Base-by-base conservation (phyloP, 1,140 invertebrate genomes). In the Globodera ellingtonae region DNA sequence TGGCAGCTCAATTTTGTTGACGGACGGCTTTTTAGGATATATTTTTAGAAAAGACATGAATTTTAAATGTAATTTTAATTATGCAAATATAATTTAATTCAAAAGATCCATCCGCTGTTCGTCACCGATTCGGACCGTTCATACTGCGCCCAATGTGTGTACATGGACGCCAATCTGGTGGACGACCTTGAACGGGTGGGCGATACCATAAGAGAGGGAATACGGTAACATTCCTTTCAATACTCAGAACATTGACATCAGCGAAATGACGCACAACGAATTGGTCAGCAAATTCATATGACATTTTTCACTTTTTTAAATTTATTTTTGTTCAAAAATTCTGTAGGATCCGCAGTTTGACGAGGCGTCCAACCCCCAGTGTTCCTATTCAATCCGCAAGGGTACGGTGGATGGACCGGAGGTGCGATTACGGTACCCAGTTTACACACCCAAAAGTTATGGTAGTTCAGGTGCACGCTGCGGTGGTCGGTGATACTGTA, bases 91-190 rank as follows among this genome's bases (percentile, higher is more conserved):
- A 35, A 35, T 35, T 35, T 35, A 35, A 35, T 35, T 35, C 2
- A 35, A 35, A 35, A 87, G 72, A 86, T 88, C 21, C 86, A 88
- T 84, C 86, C 86, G 13, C 70, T 88, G n/a, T 88, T 88, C 65
- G 86, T 88, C 21, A 88, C 86, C 21, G 86, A 88, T 59, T 84
- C 86, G 35, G 86, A 88, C 75, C 81, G 88, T 52, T 88, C 82
- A 48, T 88, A 88, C 56, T 88, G 86, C 74, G 87, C 88, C 66
- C 87, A 88, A 81, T 88, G 87, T 72, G 87, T 88, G 47, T 88
- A 88, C 62, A 85, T 89, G 84, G 87, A 88, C 48, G 75, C 79
- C n/a, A 88, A 86, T 75, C 79, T 88, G 13, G 86, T 88, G 65
- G 83, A 89, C 65, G 83, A 89, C 77, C 79, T 88, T 10, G 85